Conservation (phyloP, 2,888 invertebrate genomes). For the Diarsia rubi region DNA sequence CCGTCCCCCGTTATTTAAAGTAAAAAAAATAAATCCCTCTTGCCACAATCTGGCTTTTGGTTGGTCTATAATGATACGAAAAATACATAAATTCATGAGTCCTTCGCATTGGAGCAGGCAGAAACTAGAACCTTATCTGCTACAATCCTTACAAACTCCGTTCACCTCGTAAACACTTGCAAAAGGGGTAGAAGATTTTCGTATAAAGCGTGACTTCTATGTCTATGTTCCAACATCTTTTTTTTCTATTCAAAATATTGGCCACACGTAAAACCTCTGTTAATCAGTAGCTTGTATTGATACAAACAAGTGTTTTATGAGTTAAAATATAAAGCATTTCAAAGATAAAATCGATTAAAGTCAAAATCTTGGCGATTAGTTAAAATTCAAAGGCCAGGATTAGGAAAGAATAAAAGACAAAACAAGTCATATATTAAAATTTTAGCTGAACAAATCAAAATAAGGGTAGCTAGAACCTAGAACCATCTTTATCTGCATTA, state of each 20-base stretch:
- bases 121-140: not conserved
- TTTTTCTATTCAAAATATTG: not conserved
- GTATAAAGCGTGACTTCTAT: not conserved
- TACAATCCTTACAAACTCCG: not conserved
- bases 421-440: not conserved
- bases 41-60: conserved; percentile 68
- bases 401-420: not conserved
- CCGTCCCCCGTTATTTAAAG: too few species aligned
- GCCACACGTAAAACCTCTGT: too few species aligned
- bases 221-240: not conserved
- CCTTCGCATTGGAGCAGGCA: not conserved
- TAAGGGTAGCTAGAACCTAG: not conserved
- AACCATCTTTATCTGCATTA: not conserved
- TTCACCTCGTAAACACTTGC: not conserved
- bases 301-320: too few species aligned
- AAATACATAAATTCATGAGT: not conserved
- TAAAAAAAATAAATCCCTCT: not conserved
- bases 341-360: not conserved
- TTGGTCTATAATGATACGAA: conserved; percentile 65
- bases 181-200: not conserved
- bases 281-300: too few species aligned
- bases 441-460: not conserved
- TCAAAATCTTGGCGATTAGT: not conserved
- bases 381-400: not conserved
- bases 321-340: not conserved